Percentiles rank a stretch among this genome's conserved stretches.
These are phyloP conservation scores for Branchipolynoe longqiensis DNA, from an alignment of 2,888 invertebrate genomes.

Conservation along the genomic window DNA sequence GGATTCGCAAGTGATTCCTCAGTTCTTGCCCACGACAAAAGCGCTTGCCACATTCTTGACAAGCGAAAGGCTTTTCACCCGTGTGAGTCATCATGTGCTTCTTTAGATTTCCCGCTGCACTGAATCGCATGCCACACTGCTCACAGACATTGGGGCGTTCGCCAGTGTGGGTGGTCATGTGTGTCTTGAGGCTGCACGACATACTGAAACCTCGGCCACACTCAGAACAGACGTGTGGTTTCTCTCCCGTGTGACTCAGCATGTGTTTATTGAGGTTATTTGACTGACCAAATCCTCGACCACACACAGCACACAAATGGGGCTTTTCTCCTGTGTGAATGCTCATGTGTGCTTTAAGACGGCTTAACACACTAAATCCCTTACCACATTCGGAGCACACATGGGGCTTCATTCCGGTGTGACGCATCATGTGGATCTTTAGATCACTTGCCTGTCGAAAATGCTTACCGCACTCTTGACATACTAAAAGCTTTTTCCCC, in stretches of 20 bases:
- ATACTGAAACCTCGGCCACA: not conserved
- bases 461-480: too few species aligned
- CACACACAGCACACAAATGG: not conserved
- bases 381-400: not conserved
- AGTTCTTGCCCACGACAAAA: too few species aligned
- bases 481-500: too few species aligned
- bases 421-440: not conserved
- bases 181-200: not conserved
- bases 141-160: not conserved
- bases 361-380: not conserved
- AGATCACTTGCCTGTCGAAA: not conserved
- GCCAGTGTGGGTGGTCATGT: not conserved
- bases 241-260: conserved; percentile 10
- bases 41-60: too few species aligned
- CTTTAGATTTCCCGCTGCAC: not conserved
- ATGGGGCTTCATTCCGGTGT: not conserved
- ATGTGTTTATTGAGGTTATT: not conserved
- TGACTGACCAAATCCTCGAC: not conserved
- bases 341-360: not conserved
- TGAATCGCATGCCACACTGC: not conserved
- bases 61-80: too few species aligned
- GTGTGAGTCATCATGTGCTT: not conserved
- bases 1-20: too few species aligned
- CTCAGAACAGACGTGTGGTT: not conserved
- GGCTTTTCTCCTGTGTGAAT: not conserved